Percentiles rank a stretch among this genome's conserved stretches.
Evolutionary conservation across 1,140 invertebrate species (phyloP).

Genomic region (Magallana gigas): DNA sequence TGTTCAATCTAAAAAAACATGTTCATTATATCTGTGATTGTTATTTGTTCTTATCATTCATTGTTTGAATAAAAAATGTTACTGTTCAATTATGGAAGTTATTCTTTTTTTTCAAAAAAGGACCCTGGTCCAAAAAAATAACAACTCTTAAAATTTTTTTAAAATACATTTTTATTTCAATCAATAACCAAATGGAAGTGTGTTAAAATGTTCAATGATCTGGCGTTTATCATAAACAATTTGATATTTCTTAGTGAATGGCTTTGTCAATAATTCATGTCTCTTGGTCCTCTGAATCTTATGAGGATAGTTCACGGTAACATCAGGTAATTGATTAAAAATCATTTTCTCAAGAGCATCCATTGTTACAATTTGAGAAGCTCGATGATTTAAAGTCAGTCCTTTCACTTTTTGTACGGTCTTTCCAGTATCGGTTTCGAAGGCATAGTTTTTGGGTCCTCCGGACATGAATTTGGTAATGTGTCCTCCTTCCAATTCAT

Average conservation of each 20-base stretch:
- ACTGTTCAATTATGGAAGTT: too few relatives aligned
- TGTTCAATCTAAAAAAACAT: too few relatives aligned
- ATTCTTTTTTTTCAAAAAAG: too few relatives aligned
- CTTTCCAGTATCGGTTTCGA: not conserved
- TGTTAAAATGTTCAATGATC: not conserved
- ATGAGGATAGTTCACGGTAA: not conserved
- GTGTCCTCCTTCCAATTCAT: conserved; percentile 37
- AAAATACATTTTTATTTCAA: not conserved
- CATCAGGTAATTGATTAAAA: not conserved
- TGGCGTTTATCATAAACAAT: not conserved
- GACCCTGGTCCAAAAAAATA: too few relatives aligned
- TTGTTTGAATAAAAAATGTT: too few relatives aligned
- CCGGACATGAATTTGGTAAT: conserved; percentile 32
- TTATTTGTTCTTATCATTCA: too few relatives aligned
- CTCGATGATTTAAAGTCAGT: conserved; percentile 29
- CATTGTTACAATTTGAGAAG: not conserved
- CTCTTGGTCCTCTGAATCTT: not conserved
- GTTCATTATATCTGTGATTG: too few relatives aligned
- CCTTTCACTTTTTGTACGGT: conserved; percentile 42
- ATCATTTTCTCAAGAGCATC: not conserved
- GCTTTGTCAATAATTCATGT: not conserved
- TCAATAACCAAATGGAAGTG: not conserved
- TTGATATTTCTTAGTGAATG: not conserved
- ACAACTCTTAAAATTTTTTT: too few relatives aligned
- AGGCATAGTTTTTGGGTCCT: conserved; percentile 45